A percentile compares a stretch with the other conserved stretches of the same genome.
phyloP scores from a whole-genome alignment of 2,797 vertebrate species.

The Glyptemys insculpta region DNA sequence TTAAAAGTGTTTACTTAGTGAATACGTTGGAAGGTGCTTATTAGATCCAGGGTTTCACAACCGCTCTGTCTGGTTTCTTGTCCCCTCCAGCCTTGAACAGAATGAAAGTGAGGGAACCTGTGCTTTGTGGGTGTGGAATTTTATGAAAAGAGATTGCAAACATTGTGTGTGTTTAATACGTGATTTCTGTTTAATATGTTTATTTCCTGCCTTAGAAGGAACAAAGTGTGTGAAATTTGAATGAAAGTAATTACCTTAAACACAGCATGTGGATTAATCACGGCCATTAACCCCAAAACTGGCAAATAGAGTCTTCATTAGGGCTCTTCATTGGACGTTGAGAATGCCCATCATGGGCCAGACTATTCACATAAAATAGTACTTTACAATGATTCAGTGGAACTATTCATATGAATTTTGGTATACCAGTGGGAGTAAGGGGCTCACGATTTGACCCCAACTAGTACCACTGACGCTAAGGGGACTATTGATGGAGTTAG shows the following conservation, averaged over 20 bases:
- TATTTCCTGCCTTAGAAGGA: constrained; percentile 51
- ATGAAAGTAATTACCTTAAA: constrained; percentile 11
- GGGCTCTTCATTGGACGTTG: not conserved
- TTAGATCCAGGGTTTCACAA: constrained; percentile 53
- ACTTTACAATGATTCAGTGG: not conserved
- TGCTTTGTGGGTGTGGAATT: constrained; percentile 56
- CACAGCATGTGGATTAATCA: constrained; percentile 46
- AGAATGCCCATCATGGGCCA: not conserved
- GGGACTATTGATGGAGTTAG: not conserved
- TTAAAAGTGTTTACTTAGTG: constrained; percentile 78
- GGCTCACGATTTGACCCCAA: not conserved
- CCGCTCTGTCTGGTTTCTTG: constrained; percentile 64
- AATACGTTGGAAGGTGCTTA: constrained; percentile 51
- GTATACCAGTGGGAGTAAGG: not conserved
- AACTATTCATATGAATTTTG: not conserved
- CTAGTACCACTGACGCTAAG: not conserved
- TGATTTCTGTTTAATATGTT: constrained; percentile 43
- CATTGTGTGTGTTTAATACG: constrained; percentile 59
- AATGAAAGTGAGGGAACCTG: constrained; percentile 23
- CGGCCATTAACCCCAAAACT: constrained; percentile 54
- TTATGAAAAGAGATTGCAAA: constrained; percentile 55
- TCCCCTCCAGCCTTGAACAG: constrained; percentile 60
- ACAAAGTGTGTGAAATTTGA: constrained; percentile 61
- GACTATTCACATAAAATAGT: not conserved
- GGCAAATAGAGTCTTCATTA: constrained; percentile 33